phyloP scores from a whole-genome alignment of 2,888 invertebrate species.

The Torymus tubicola region DNA sequence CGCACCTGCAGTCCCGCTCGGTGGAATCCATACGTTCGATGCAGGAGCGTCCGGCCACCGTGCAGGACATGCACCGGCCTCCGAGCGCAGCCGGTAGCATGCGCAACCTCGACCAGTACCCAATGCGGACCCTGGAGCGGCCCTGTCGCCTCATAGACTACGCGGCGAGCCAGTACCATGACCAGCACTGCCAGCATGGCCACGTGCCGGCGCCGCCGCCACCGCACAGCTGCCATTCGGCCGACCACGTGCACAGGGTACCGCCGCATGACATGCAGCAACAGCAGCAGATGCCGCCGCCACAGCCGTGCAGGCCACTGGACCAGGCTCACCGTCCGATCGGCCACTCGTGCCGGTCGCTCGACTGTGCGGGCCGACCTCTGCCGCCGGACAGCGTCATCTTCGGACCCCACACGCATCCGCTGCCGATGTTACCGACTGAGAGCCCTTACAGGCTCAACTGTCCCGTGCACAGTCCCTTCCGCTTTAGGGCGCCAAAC shows the following conservation, averaged over 20 bases:
- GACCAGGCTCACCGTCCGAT: constrained; percentile 67
- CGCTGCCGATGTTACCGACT: constrained; percentile 77
- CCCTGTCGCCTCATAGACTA: constrained; percentile 73
- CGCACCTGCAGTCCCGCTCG: constrained; percentile 67
- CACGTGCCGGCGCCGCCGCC: constrained; percentile 54
- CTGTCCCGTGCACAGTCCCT: constrained; percentile 87
- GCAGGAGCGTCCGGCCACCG: constrained; percentile 18
- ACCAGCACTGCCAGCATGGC: constrained; percentile 69
- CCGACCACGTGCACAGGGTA: constrained; percentile 70
- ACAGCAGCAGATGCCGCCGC: constrained; percentile 54
- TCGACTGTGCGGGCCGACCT: constrained; percentile 61
- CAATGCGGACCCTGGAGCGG: constrained; percentile 69
- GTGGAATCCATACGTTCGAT: constrained; percentile 67
- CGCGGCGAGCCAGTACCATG: constrained; percentile 68
- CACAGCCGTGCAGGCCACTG: constrained; percentile 69
- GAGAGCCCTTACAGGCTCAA: constrained; percentile 78
- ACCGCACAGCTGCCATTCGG: constrained; percentile 70
- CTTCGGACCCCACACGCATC: constrained; percentile 77
- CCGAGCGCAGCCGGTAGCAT: constrained; percentile 62
- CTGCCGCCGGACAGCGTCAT: constrained; percentile 77
- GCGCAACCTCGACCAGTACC: constrained; percentile 66
- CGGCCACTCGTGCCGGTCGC: constrained; percentile 53
- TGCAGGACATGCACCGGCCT: constrained; percentile 58
- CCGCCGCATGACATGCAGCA: constrained; percentile 58
- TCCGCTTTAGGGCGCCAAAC: constrained; percentile 81